phyloP scores from a whole-genome alignment of 2,797 vertebrate species.

The Ispidina lecontei region DNA sequence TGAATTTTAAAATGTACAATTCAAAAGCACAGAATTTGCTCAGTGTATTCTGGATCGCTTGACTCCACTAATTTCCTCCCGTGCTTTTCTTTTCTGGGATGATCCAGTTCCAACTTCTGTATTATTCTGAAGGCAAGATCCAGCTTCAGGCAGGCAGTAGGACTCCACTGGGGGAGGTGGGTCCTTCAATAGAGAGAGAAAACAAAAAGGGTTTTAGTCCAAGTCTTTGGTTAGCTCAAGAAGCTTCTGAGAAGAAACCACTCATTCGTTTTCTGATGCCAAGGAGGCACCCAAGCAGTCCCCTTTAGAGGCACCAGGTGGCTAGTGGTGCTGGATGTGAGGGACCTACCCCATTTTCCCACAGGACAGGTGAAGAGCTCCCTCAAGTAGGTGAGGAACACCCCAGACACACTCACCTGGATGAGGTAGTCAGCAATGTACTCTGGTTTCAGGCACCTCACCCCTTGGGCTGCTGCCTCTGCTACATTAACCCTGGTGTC shows the following conservation, averaged over 20 bases:
- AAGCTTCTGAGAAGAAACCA: neutral
- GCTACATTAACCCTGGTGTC: conserved; percentile 83
- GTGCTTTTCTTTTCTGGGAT: conserved; percentile 90
- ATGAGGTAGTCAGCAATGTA: conserved; percentile 97
- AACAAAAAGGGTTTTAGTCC: neutral
- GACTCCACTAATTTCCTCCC: conserved; percentile 75
- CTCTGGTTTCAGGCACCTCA: conserved; percentile 91
- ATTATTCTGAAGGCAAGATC: conserved; percentile 49
- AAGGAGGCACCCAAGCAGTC: no score
- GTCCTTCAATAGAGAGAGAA: conserved; percentile 78
- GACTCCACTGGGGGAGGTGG: conserved; percentile 83
- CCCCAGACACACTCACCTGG: conserved; percentile 80
- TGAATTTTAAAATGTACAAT: neutral
- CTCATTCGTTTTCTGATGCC: neutral
- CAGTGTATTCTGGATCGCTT: conserved; percentile 86
- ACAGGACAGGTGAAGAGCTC: neutral
- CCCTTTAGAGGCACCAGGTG: no score
- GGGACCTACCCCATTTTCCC: neutral
- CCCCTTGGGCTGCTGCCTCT: conserved; percentile 85
- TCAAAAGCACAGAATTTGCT: neutral
- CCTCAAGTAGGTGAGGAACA: neutral
- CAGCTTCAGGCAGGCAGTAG: conserved; percentile 83
- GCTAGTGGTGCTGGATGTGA: neutral
- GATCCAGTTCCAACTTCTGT: conserved; percentile 63
- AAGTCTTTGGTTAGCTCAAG: neutral